These are phyloP conservation scores for Pandion haliaetus DNA, from an alignment of 2,113 vertebrate species.

Conservation along the genomic window DNA sequence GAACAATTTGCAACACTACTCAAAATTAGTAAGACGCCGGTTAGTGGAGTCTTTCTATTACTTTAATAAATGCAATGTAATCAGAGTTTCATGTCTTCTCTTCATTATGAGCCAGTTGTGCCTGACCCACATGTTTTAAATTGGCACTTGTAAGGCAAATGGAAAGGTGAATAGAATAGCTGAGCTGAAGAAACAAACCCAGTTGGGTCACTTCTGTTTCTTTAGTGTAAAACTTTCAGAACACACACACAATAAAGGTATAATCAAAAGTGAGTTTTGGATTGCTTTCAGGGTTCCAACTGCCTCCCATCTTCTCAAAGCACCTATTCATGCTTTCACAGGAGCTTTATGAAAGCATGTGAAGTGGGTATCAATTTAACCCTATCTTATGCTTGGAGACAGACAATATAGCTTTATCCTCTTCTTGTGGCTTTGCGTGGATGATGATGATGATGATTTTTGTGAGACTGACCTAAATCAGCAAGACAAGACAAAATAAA, in stretches of 20 bases:
- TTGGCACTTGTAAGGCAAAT: background rate
- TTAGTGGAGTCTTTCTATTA: background rate
- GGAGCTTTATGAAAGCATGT: background rate
- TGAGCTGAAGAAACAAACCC: slow-evolving; percentile 3
- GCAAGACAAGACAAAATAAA: background rate
- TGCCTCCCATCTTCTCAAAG: slow-evolving; percentile 7
- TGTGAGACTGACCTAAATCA: background rate
- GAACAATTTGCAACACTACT: background rate
- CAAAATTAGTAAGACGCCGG: background rate
- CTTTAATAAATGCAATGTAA: background rate
- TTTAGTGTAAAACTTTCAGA: slow-evolving; percentile 7
- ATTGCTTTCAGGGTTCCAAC: background rate
- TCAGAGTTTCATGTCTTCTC: background rate
- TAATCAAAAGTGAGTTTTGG: slow-evolving; percentile 21
- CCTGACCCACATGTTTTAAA: background rate
- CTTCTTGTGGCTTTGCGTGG: background rate
- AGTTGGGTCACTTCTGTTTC: background rate
- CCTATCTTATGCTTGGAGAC: background rate
- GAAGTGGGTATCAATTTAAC: background rate
- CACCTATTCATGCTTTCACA: background rate
- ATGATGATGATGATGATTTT: background rate
- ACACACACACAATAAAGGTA: background rate
- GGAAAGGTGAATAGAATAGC: background rate
- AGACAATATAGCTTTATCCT: background rate
- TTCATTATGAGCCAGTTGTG: background rate